Evolutionary conservation across 1,140 invertebrate species (phyloP).

Genomic region (Acromyrmex heyeri): DNA sequence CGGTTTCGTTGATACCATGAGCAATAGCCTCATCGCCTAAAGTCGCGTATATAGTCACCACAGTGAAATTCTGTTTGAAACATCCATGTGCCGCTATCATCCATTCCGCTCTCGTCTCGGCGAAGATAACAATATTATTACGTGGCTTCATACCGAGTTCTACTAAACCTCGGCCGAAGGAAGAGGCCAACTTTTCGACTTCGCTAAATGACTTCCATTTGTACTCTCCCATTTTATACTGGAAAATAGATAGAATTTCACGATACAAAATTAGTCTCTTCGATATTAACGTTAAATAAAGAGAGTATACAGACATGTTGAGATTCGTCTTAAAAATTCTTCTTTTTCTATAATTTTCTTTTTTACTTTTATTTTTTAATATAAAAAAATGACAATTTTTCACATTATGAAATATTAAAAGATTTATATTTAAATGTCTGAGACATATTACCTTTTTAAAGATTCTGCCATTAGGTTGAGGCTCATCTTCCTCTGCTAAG

Average conservation of each 20-base stretch:
- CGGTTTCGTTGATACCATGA: constrained; percentile 98
- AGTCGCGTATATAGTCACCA: constrained; percentile 99
- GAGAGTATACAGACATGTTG: background rate
- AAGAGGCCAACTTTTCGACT: constrained; percentile 91
- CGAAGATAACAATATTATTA: constrained; percentile 96
- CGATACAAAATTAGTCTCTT: background rate
- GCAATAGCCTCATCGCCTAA: constrained; percentile 98
- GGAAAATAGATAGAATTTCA: constrained; percentile 74
- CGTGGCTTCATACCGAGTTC: constrained; percentile 89
- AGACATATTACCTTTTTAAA: constrained; percentile 95
- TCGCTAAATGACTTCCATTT: constrained; percentile 95
- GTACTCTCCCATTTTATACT: constrained; percentile 97
- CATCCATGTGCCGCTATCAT: constrained; percentile 97
- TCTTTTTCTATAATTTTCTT: background rate
- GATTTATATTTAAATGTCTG: background rate
- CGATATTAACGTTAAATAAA: background rate
- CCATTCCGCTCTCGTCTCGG: constrained; percentile 99
- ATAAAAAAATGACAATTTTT: background rate
- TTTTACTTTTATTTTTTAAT: background rate
- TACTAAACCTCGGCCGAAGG: constrained; percentile 93
- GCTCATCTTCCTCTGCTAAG: constrained; percentile 96
- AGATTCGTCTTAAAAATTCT: background rate
- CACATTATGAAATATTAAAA: background rate
- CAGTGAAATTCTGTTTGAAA: constrained; percentile 95
- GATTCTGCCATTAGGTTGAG: constrained; percentile 96